Evolutionary conservation across 2,113 vertebrate species (phyloP).

Genomic region (Vulpes ferrilata): DNA sequence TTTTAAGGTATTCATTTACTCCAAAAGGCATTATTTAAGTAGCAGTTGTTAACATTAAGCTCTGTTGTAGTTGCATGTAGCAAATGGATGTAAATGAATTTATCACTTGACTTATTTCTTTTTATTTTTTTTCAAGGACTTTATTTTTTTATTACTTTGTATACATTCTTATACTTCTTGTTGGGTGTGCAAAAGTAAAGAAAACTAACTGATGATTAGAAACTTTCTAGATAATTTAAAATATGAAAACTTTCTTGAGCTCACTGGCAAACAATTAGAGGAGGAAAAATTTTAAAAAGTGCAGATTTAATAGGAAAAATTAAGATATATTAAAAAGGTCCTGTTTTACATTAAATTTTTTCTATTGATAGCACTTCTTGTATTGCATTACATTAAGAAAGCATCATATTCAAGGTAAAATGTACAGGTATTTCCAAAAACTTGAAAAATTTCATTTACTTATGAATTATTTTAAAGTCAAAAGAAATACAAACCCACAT

Average conservation of each 20-base stretch:
- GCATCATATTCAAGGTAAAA: not conserved
- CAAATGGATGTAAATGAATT: not conserved
- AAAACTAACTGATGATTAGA: not conserved
- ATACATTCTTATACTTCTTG: not conserved
- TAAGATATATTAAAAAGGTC: not conserved
- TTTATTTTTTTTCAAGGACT: not conserved
- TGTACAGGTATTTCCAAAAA: not conserved
- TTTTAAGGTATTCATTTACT: not conserved
- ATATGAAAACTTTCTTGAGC: not conserved
- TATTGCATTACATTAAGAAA: not conserved
- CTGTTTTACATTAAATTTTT: not conserved
- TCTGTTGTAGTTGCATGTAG: not conserved
- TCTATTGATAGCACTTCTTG: not conserved
- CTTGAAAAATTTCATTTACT: not conserved
- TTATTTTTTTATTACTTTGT: constrained; percentile 23
- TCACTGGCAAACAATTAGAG: not conserved
- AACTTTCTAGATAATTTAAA: not conserved
- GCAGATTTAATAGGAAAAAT: not conserved
- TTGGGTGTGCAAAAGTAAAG: not conserved
- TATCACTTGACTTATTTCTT: not conserved
- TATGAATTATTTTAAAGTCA: not conserved
- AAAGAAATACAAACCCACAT: not conserved
- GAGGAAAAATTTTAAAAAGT: not conserved
- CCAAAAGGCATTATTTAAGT: not conserved
- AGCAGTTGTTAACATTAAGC: not conserved